A percentile compares a stretch with the other conserved stretches of the same genome.
phyloP scores from a whole-genome alignment of 2,113 vertebrate species.

The Harpagus bidentatus region DNA sequence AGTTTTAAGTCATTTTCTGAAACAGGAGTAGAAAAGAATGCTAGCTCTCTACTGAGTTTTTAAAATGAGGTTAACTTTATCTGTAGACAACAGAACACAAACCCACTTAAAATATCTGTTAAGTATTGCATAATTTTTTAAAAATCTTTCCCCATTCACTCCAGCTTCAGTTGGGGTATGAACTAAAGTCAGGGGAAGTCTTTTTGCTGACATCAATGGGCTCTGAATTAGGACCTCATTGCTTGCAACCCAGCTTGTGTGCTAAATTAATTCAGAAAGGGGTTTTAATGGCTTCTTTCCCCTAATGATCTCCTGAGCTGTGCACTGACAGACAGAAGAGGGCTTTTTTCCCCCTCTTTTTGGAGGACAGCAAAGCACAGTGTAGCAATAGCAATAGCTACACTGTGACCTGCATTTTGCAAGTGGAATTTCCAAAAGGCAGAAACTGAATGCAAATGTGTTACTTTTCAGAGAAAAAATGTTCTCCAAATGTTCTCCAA shows the following conservation, averaged over 20 bases:
- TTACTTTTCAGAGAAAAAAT: neutral
- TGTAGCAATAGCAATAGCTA: neutral
- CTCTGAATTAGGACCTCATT: neutral
- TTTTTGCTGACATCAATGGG: neutral
- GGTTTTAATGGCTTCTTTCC: neutral
- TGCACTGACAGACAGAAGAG: neutral
- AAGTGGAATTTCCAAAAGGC: neutral
- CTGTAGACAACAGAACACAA: neutral
- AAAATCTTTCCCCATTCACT: neutral
- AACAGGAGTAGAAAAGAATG: neutral
- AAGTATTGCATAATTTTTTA: neutral
- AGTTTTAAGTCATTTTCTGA: constrained; percentile 12
- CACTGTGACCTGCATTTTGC: neutral
- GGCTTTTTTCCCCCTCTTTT: fast-evolving
- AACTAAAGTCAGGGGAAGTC: constrained; percentile 10
- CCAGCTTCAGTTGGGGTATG: neutral
- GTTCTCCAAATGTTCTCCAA: neutral
- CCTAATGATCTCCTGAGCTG: neutral
- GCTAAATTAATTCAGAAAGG: constrained; percentile 12
- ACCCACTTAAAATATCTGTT: neutral
- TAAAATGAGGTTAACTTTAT: constrained; percentile 26
- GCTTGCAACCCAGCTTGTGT: neutral
- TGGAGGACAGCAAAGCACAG: neutral
- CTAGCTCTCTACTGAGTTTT: neutral
- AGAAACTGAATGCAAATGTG: neutral